phyloP scores from a whole-genome alignment of 2,888 invertebrate genomes.

The Cataglyphis altisquamis region DNA sequence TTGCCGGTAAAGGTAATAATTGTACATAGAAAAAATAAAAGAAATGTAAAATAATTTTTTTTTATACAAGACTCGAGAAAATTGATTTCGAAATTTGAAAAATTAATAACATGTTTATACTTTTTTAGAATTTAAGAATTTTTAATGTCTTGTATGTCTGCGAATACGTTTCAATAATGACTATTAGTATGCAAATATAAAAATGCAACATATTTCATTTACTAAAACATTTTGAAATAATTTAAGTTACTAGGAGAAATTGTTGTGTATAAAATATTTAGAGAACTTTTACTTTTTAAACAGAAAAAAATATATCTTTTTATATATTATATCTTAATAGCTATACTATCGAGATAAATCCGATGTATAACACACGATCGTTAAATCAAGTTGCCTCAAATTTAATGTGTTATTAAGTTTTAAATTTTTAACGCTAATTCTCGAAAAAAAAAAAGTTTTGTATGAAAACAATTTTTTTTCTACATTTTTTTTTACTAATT shows the following conservation, averaged over 20 bases:
- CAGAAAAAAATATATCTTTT: neutral
- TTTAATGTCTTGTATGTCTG: too few relatives aligned
- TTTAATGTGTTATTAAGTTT: neutral
- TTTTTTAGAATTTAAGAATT: too few relatives aligned
- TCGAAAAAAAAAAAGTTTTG: neutral
- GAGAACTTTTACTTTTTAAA: neutral
- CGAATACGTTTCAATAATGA: neutral
- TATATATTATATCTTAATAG: neutral
- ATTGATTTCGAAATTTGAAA: neutral
- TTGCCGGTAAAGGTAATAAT: neutral
- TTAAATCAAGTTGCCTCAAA: neutral
- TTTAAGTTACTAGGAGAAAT: neutral
- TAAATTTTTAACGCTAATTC: neutral
- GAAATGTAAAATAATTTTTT: neutral
- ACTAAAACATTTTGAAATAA: neutral
- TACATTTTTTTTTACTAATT: neutral
- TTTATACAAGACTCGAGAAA: neutral
- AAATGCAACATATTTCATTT: neutral
- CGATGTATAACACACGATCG: neutral
- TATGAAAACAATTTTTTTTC: neutral
- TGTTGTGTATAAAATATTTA: neutral
- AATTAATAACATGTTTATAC: neutral
- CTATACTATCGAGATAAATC: neutral
- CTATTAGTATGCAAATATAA: neutral
- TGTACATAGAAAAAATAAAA: neutral